Evolutionary conservation across 1,140 invertebrate species (phyloP), one percentile per base, ranked within the genome.

Genomic region (Tetragnatha versicolor): DNA sequence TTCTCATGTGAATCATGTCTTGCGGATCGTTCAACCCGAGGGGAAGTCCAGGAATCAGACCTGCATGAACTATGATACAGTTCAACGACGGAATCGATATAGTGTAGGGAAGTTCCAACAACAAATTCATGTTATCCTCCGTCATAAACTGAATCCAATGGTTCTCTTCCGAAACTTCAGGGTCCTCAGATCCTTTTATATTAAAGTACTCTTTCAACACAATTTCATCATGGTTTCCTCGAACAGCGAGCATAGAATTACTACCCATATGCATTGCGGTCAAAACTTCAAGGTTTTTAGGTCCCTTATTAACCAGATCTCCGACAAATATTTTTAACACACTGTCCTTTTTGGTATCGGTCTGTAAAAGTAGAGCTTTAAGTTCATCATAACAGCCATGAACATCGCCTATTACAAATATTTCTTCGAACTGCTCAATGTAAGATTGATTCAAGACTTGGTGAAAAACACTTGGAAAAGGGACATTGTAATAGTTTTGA

Each of bases 331-430:
- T 80, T 45, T 85, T 84, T 29, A 86, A 68, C 12, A 82, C 79
- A 51, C 82, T 61, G 39, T 82, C 75, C 12, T 80, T 51, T 9
- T 51, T 37, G 20, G 47, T 35, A 58, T 81, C 35, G 2, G 79
- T 42, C 22, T 58, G 45, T 22, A 80, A 17, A 17, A 86, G 81
- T 4, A 86, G 70, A 29, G 83, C 81, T 22, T 80, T 14, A 35
- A 87, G 79, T 80, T 87, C 86, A 61, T 85, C 84, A 65, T 79
- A 83, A 78, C 86, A 87, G 1, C 86, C 86, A 80, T 87, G 86
- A 7, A 87, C 82, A 80, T 87, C 86, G 17, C 86, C 86, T 17
- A 87, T 83, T 22, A 87, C 82, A 35, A 87, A 80, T 25, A 87
- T 79, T 63, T 83, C 83, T 20, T 81, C 79, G 68, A 79, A 83